Evolutionary conservation across 2,888 invertebrate genomes (phyloP), one percentile per base, ranked within the genome.

Genomic region (Nomada lathburiana): DNA sequence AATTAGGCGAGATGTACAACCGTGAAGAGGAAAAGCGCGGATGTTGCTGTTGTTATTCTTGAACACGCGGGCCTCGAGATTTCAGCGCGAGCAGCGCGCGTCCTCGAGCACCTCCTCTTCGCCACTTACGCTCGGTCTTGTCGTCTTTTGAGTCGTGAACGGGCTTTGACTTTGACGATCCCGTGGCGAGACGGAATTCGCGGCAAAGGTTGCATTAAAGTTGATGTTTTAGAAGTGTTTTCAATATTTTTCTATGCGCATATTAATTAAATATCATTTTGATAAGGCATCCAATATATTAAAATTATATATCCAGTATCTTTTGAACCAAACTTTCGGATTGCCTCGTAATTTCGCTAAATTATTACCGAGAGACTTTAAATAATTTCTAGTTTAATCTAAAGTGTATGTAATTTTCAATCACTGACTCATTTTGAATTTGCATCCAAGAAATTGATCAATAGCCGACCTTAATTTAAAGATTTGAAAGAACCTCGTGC

Each of bases 31-130:
- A 79, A 71, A 73, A 59, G 70, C 76, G 52, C 42, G 72, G 70
- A 26, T 67, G 74, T 86, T 74, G 55, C 63, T 29, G 70, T 52
- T 70, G 78, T 86, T 86, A 82, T 85, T 78, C 83, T 78, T 70
- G 65, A 80, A 82, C 82, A 64, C 60, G 75, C 52, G 20, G 20
- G 10, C 16, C 60, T 47, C 16, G 64, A 57, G n/a, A 57, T 44
- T 50, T n/a, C 52, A 3, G 29, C 52, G 63, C 23, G 47, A n/a
- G 3, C n/a, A 11, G 60, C 60, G 42, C 42, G 68, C 26, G 20
- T 57, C 18, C 68, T 44, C 18, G 57, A 57, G 29, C 13, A 2
- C 23, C 20, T 20, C 69, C 20, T n/a, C 16, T 0, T 11, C 10
- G 47, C 26, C 26, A 70, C 59, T 70, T 50, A 29, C 4, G n/a